Percentiles rank a stretch among this genome's conserved stretches.
These are phyloP conservation scores for Cossypha dichroa DNA, from an alignment of 2,797 vertebrate species.

Conservation along the genomic window DNA sequence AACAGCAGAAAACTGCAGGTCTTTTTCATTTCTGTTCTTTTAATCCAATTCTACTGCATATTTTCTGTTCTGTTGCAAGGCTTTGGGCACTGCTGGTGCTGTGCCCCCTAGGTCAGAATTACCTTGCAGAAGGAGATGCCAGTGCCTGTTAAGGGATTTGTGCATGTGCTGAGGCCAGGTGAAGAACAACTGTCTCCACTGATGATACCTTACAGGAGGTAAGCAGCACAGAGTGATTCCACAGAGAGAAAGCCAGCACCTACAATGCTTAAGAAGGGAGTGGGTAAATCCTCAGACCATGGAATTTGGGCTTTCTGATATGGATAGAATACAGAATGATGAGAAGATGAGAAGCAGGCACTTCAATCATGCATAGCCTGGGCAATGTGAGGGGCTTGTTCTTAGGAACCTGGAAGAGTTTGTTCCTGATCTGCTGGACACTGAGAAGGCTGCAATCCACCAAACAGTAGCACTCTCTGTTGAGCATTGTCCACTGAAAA, in stretches of 20 bases:
- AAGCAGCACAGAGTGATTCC: background rate
- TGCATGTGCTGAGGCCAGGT: background rate
- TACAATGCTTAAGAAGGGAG: background rate
- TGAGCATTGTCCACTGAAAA: background rate
- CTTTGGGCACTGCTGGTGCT: background rate
- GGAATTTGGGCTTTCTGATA: background rate
- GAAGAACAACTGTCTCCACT: background rate
- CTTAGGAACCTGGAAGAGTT: background rate
- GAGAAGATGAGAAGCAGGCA: background rate
- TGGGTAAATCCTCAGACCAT: background rate
- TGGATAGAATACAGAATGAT: background rate
- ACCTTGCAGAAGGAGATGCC: background rate
- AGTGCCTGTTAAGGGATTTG: background rate
- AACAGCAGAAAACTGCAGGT: background rate
- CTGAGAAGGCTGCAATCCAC: background rate
- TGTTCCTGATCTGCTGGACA: background rate
- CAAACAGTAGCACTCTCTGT: background rate
- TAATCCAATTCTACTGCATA: background rate
- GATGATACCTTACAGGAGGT: background rate
- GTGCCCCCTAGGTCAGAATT: background rate
- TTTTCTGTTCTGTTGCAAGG: background rate
- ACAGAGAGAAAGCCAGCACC: background rate
- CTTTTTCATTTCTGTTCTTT: background rate
- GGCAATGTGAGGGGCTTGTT: background rate
- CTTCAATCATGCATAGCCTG: background rate